Evolutionary conservation across 1,140 invertebrate genomes (phyloP).

Genomic region (Eubasilissa regina): DNA sequence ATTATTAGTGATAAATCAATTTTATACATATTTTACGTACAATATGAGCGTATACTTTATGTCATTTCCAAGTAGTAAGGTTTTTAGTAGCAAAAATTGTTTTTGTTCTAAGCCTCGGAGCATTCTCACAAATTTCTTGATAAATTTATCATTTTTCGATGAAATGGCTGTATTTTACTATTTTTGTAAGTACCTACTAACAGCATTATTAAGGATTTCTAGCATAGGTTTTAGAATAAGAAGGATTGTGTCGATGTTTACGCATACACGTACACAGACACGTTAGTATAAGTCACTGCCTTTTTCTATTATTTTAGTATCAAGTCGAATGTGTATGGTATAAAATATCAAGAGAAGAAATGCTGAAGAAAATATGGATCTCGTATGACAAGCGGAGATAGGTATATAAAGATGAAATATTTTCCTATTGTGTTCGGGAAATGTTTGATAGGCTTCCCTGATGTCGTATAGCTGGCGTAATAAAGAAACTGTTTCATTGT

Average conservation of each 20-base stretch:
- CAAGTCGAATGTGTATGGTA: no score
- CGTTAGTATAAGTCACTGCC: neutral
- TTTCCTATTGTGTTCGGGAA: no score
- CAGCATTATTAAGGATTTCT: slow-evolving; percentile 26
- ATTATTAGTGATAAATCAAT: neutral
- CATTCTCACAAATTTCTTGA: neutral
- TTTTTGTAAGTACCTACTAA: neutral
- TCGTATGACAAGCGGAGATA: no score
- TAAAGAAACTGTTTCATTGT: no score
- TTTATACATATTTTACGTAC: neutral
- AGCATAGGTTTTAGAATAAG: slow-evolving; percentile 55
- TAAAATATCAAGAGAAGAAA: no score
- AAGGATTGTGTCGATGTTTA: slow-evolving; percentile 59
- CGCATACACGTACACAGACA: no score
- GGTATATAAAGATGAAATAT: no score
- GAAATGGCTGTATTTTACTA: slow-evolving; percentile 1
- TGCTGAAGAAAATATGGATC: no score
- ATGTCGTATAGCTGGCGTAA: no score
- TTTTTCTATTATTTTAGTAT: no score
- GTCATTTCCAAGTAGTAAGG: neutral
- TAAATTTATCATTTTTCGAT: slow-evolving; percentile 18
- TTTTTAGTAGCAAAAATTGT: slow-evolving; percentile 14
- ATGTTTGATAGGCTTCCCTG: no score
- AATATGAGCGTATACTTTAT: neutral
- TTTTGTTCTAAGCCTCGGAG: neutral